Evolutionary conservation across 1,140 invertebrate species (phyloP).

Genomic region (Argopecten irradians): DNA sequence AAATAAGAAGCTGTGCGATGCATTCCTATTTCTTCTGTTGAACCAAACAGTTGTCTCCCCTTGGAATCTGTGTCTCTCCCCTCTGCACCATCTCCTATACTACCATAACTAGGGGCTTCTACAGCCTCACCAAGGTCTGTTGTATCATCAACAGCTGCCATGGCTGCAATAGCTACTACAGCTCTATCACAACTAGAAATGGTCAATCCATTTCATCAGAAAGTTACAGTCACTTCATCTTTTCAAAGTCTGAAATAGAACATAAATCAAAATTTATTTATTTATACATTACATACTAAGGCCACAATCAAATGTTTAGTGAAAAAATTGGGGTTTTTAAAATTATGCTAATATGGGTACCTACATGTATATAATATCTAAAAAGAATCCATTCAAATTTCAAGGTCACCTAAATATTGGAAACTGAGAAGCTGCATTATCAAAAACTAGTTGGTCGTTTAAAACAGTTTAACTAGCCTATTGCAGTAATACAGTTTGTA

Average conservation of each 20-base stretch:
- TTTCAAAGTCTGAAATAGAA: background rate
- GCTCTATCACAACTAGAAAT: background rate
- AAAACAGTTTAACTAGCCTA: too few species aligned
- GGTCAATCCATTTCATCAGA: background rate
- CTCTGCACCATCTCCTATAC: background rate
- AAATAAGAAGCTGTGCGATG: background rate
- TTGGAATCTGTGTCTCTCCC: background rate
- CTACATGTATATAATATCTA: too few species aligned
- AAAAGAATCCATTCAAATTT: too few species aligned
- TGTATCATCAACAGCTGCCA: background rate
- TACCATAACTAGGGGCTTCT: background rate
- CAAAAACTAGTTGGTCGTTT: too few species aligned
- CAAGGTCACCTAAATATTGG: too few species aligned
- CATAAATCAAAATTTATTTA: too few species aligned
- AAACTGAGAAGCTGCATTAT: too few species aligned
- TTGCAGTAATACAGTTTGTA: too few species aligned
- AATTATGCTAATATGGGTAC: too few species aligned
- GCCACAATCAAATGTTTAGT: too few species aligned
- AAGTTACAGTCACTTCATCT: background rate
- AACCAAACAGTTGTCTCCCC: background rate
- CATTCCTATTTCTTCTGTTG: background rate
- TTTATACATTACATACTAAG: too few species aligned
- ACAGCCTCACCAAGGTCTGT: background rate
- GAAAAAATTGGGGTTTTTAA: too few species aligned
- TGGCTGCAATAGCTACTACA: background rate